phyloP scores from a whole-genome alignment of 2,888 invertebrate species.

The Pseudococcus longispinus region DNA sequence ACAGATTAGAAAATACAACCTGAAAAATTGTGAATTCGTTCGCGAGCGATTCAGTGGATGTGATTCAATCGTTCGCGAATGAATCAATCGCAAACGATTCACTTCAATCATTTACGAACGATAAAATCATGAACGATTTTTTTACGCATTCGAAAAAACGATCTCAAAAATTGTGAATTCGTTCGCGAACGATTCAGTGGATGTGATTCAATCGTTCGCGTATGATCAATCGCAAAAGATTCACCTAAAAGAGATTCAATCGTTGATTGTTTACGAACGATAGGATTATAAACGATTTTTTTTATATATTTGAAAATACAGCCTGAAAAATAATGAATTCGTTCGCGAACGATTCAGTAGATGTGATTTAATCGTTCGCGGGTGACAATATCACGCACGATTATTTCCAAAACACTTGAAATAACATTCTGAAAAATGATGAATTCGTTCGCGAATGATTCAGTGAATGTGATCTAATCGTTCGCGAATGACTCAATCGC shows the following conservation, averaged over 20 bases:
- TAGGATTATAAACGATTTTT: too few relatives aligned
- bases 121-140: too few relatives aligned
- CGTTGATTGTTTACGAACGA: too few relatives aligned
- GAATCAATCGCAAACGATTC: not conserved
- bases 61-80: not conserved
- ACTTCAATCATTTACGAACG: not conserved
- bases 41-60: not conserved
- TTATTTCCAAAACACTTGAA: too few relatives aligned
- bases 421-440: too few relatives aligned
- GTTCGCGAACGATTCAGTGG: not conserved
- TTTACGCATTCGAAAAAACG: not conserved
- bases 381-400: too few relatives aligned
- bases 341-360: not conserved
- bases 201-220: not conserved
- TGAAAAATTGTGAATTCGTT: not conserved
- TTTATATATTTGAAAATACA: too few relatives aligned
- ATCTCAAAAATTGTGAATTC: not conserved
- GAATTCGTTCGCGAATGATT: too few relatives aligned
- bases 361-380: too few relatives aligned
- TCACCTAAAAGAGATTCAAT: not conserved
- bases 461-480: too few relatives aligned
- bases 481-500: too few relatives aligned
- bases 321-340: too few relatives aligned
- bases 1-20: not conserved
- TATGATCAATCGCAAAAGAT: not conserved